Conservation (phyloP, 2,888 invertebrate species). For the Leucoma salicis region DNA sequence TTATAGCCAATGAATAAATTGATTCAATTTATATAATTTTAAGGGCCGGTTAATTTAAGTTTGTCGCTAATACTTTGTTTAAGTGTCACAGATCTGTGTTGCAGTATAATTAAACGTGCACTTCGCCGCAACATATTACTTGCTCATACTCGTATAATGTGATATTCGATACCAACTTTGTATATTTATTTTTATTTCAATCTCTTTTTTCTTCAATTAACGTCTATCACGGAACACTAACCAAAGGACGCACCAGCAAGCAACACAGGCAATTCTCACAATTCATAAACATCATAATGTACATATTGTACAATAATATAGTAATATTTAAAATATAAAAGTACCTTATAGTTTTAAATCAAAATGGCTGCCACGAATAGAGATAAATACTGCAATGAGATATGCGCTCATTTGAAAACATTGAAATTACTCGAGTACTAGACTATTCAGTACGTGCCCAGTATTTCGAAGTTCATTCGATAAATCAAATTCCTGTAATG, state of each 20-base stretch:
- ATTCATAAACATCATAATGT: no score
- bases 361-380: not conserved
- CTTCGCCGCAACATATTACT: no score
- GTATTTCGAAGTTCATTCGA: conserved; percentile 54
- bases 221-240: no score
- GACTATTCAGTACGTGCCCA: conserved; percentile 41
- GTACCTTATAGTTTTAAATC: not conserved
- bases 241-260: no score
- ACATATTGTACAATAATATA: no score
- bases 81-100: no score
- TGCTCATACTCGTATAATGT: no score
- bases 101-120: no score
- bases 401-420: conserved; percentile 20
- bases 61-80: conserved; percentile 17
- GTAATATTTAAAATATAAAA: no score
- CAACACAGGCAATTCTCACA: no score
- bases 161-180: no score
- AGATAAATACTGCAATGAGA: conserved; percentile 18
- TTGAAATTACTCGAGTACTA: conserved; percentile 36
- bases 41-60: conserved; percentile 23
- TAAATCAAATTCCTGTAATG: conserved; percentile 76
- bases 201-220: not conserved
- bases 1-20: conserved; percentile 75
- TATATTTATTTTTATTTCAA: not conserved
- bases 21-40: conserved; percentile 60